Evolutionary conservation across 1,140 invertebrate genomes (phyloP).

Genomic region (Zaprionus nigranus): DNA sequence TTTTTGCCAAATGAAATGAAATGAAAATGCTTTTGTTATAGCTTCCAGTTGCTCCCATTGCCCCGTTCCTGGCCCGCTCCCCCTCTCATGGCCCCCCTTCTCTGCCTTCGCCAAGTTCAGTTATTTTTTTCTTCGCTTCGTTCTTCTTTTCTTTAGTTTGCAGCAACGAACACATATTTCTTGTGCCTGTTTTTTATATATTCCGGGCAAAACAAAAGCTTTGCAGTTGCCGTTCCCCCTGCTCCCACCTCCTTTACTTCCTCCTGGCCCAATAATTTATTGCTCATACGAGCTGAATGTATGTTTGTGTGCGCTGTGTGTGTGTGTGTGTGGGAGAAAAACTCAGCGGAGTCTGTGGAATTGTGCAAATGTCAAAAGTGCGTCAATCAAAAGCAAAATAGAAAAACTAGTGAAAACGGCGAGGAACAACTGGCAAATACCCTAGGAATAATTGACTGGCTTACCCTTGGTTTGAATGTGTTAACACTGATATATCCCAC

Average conservation of each 20-base stretch:
- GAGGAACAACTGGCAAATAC: background rate
- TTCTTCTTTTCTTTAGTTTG: constrained; percentile 34
- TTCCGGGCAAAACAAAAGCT: constrained; percentile 62
- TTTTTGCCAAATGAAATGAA: constrained; percentile 78
- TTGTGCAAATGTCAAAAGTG: constrained; percentile 72
- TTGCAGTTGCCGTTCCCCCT: constrained; percentile 12
- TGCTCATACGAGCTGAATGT: constrained; percentile 55
- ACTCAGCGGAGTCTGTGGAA: constrained; percentile 34
- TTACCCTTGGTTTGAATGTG: background rate
- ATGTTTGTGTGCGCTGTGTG: constrained; percentile 21
- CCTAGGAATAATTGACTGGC: background rate
- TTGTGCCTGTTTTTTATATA: constrained; percentile 78
- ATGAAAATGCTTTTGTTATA: constrained; percentile 80
- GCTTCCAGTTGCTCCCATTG: constrained; percentile 25
- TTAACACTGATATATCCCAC: background rate
- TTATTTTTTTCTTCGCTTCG: constrained; percentile 35
- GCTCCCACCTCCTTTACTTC: background rate
- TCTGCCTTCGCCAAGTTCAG: constrained; percentile 37
- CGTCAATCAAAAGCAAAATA: constrained; percentile 71
- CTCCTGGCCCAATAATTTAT: constrained; percentile 65
- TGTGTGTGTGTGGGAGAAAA: constrained; percentile 11
- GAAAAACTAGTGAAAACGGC: background rate
- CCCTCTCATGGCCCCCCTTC: no score
- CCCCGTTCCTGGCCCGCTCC: no score
- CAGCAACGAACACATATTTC: constrained; percentile 64